Evolutionary conservation across 2,797 vertebrate species (phyloP).

Genomic region (Eospalax fontanierii): DNA sequence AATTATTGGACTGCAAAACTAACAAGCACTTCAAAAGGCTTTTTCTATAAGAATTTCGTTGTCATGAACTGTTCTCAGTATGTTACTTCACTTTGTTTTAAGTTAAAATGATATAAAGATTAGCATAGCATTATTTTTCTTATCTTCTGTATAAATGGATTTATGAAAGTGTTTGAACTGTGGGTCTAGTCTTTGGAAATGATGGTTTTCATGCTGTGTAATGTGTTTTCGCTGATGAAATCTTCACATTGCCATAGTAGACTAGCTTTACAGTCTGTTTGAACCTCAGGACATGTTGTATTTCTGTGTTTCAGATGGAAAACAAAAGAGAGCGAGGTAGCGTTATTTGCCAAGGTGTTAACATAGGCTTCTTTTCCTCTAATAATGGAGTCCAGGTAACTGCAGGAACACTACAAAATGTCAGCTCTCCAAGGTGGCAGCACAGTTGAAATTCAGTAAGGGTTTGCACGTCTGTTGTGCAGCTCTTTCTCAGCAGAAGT

Average conservation of each 20-base stretch:
- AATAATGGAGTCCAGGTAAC: slow-evolving; percentile 79
- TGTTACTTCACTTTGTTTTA: background rate
- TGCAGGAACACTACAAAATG: slow-evolving; percentile 72
- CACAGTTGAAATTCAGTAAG: slow-evolving; percentile 78
- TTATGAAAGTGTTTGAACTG: background rate
- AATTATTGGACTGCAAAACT: background rate
- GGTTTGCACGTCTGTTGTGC: slow-evolving; percentile 68
- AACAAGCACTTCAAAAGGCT: background rate
- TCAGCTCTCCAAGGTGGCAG: slow-evolving; percentile 72
- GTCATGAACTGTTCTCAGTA: slow-evolving; percentile 50
- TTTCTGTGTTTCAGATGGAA: slow-evolving; percentile 80
- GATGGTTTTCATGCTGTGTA: slow-evolving; percentile 18
- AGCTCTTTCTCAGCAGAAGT: slow-evolving; percentile 57
- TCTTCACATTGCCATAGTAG: slow-evolving; percentile 36
- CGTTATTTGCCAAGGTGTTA: slow-evolving; percentile 81
- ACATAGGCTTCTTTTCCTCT: slow-evolving; percentile 81
- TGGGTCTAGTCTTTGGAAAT: slow-evolving; percentile 47
- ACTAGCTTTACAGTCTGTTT: background rate
- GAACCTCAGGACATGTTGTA: background rate
- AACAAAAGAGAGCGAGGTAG: slow-evolving; percentile 78
- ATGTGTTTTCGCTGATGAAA: slow-evolving; percentile 42
- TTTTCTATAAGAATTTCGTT: background rate
- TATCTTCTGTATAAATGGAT: slow-evolving; percentile 23
- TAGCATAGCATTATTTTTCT: slow-evolving; percentile 55
- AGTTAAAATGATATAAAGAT: slow-evolving; percentile 6